Base-by-base conservation (phyloP, 1,140 invertebrate genomes). In the Drosophila tristis region DNA sequence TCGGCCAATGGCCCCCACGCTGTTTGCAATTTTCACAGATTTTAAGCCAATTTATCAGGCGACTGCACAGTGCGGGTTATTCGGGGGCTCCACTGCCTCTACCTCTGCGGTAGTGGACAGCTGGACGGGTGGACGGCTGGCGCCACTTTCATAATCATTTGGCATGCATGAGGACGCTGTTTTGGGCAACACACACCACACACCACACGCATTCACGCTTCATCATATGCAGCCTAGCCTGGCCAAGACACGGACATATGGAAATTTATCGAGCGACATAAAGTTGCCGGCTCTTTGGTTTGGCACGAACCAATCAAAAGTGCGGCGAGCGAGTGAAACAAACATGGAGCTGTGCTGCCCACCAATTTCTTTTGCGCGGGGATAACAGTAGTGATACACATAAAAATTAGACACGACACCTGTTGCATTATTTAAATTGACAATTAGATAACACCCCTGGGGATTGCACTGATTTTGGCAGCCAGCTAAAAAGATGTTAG, bases 361-460 rank as follows among this genome's bases (percentile, higher is more conserved):
- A 66, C 20, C 56, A 85, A 86, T 86, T 82, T 86, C 70, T 78
- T 86, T 82, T 56, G 66, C 58, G 60, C 44, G 49, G 80, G 82
- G 35, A 39, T 39, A 35, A 81, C 81, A 60, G 64, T 25, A 75
- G 70, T 81, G 73, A 51, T 62, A 56, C 43, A 56, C 42, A 73
- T 49, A 35, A 31, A 72, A 39, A 47, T 48, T 54, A 31, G 44
- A 53, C 57, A 23, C 78, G 71, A 86, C 82, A 82, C 74, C 56
- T 78, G 72, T 63, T 86, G 74, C 78, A 86, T 86, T 86, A 82
- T 86, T 86, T 74, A 86, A 58, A 25, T 8, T 43, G 20, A 63
- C 53, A 64, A 86, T 86, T 86, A 82, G 74, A 43, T 86, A 86
- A 86, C 11, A 39, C 4, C 61, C 53, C 35, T 66, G 50, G 44